phyloP scores from a whole-genome alignment of 2,113 vertebrate species.

The Caranx ignobilis region DNA sequence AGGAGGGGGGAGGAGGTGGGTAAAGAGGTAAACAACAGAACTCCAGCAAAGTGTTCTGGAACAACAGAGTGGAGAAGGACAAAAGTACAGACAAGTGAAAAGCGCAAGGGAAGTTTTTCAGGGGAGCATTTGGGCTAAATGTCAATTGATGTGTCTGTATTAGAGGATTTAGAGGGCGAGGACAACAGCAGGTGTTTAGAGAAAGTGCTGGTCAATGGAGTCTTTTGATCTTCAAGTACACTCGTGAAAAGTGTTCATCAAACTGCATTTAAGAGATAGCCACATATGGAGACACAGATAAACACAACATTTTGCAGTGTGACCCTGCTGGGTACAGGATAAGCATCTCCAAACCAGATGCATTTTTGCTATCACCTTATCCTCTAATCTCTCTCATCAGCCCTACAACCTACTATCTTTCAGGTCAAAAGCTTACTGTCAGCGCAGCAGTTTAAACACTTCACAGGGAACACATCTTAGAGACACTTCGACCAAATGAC shows the following conservation, averaged over 20 bases:
- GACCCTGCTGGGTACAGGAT: conserved; percentile 16
- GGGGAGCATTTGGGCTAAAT: conserved; percentile 33
- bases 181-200: conserved; percentile 11
- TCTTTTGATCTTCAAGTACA: conserved; percentile 18
- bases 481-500: background rate
- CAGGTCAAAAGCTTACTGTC: conserved; percentile 18
- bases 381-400: conserved; percentile 18
- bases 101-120: conserved; percentile 29
- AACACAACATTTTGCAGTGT: conserved; percentile 22
- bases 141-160: conserved; percentile 41
- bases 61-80: conserved; percentile 38
- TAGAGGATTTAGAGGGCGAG: conserved; percentile 49
- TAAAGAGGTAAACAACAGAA: conserved; percentile 46
- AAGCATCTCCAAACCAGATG: conserved; percentile 17
- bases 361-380: conserved; percentile 17
- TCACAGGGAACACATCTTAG: conserved; percentile 1
- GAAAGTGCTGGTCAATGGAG: conserved; percentile 21
- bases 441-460: conserved; percentile 3
- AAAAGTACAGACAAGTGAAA: conserved; percentile 45
- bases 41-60: conserved; percentile 30
- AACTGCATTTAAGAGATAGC: conserved; percentile 18
- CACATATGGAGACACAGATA: background rate
- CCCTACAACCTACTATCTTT: conserved; percentile 2
- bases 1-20: conserved; percentile 10
- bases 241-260: conserved; percentile 8